These are phyloP conservation scores for Tadarida brasiliensis DNA, from an alignment of 2,797 vertebrate genomes.

Conservation along the genomic window DNA sequence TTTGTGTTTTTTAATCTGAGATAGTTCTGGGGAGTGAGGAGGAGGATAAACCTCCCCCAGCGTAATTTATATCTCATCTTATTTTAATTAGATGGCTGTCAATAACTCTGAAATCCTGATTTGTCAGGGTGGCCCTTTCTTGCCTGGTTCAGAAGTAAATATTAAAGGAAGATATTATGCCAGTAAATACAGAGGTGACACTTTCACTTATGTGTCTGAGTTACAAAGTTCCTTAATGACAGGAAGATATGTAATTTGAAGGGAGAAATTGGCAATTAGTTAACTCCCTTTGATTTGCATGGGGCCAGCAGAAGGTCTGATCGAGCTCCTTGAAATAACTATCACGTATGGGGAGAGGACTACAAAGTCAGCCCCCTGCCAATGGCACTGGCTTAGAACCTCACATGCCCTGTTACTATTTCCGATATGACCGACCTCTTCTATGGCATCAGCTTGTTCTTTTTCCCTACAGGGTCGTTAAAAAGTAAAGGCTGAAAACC, in stretches of 20 bases:
- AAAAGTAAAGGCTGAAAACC: constrained; percentile 63
- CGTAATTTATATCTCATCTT: constrained; percentile 39
- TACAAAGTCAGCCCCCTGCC: constrained; percentile 26
- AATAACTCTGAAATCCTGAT: constrained; percentile 49
- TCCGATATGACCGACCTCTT: not conserved
- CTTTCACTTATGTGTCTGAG: not conserved
- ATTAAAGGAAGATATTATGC: not conserved
- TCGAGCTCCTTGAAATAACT: constrained; percentile 71
- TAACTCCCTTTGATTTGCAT: constrained; percentile 41
- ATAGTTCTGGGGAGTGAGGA: not conserved
- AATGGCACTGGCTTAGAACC: constrained; percentile 9
- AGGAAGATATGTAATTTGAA: constrained; percentile 57
- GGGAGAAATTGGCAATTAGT: constrained; percentile 72
- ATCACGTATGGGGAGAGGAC: not conserved
- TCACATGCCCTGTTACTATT: not conserved
- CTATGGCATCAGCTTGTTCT: not conserved
- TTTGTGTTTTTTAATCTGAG: not conserved
- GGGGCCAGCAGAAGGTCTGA: constrained; percentile 45
- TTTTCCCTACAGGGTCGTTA: constrained; percentile 17
- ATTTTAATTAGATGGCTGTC: constrained; percentile 32
- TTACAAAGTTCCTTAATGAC: constrained; percentile 5
- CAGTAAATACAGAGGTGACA: not conserved
- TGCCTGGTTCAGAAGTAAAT: constrained; percentile 29
- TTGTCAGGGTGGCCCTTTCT: not conserved
- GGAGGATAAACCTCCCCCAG: not conserved